phyloP scores from a whole-genome alignment of 2,888 invertebrate genomes.

The Tromatobia lineatoria region DNA sequence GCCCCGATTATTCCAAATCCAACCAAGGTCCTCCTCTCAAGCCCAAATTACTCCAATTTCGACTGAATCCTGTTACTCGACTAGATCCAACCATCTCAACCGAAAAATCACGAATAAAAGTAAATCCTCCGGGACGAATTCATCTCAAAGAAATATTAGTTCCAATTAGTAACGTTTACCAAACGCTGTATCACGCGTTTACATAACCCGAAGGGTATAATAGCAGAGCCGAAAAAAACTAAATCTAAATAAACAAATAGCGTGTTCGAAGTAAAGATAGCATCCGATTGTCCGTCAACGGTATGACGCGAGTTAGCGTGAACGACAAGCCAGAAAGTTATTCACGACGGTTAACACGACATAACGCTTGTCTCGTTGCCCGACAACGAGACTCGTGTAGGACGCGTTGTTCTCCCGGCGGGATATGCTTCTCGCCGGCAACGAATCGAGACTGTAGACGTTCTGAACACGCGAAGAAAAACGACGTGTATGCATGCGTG shows the following conservation, averaged over 20 bases:
- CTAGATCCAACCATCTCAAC: too few species aligned
- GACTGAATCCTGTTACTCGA: too few species aligned
- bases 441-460: slow-evolving; percentile 55
- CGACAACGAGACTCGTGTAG: slow-evolving; percentile 61
- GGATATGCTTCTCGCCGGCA: slow-evolving; percentile 44
- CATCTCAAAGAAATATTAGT: not conserved
- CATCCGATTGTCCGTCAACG: slow-evolving; percentile 65
- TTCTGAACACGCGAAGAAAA: slow-evolving; percentile 42
- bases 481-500: slow-evolving; percentile 3
- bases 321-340: slow-evolving; percentile 65
- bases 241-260: slow-evolving; percentile 7
- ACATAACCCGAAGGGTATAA: not conserved
- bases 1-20: too few species aligned
- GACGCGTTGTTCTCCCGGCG: slow-evolving; percentile 66
- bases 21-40: too few species aligned
- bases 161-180: not conserved
- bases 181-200: not conserved
- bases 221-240: not conserved
- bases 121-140: not conserved
- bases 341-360: slow-evolving; percentile 69
- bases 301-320: slow-evolving; percentile 62
- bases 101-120: too few species aligned
- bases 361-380: slow-evolving; percentile 59
- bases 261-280: slow-evolving; percentile 22
- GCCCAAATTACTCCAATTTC: too few species aligned